Evolutionary conservation across 2,888 invertebrate genomes (phyloP), one percentile per base, ranked within the genome.

Genomic region (Nyleta sp.): DNA sequence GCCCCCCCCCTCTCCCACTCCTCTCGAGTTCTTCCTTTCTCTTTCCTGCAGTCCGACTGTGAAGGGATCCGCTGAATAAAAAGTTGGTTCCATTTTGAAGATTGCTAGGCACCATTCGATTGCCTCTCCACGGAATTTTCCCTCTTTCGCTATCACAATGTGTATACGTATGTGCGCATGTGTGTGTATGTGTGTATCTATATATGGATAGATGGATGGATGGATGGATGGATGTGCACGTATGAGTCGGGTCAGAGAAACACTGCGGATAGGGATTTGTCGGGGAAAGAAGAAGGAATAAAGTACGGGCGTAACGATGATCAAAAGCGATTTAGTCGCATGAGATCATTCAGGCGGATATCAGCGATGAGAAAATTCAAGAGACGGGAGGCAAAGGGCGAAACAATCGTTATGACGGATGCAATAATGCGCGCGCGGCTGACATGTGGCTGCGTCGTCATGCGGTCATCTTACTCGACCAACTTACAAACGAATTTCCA

Each of bases 271-370:
- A 38, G 57, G 53, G 55, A 59, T 67, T 53, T 74, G 67, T 75
- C 31, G 46, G 75, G 64, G 52, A 55, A 53, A 65, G 50, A 40
- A 50, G 40, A 50, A 55, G 64, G 75, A 79, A 80, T 80, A 81
- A 75, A 82, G 80, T 76, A 81, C 75, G 76, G 75, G 74, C 81
- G 78, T 81, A 82, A 80, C 78, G 80, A 85, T 84, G 84, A 85
- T 85, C 84, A 85, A 84, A 84, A 84, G 85, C 84, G 84, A 85
- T 84, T 84, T 84, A 82, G 82, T 82, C 82, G 84, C 81, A 44
- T 46, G 46, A 53, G 52, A 65, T 73, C 73, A 50, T 64, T 65
- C 57, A 33, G 46, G 6, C 57, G 55, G 57, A 73, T 73, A 64
- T 65, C 64, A 35, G 38, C 55, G 38, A 46, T 18, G 44, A 38